A percentile compares a stretch with the other conserved stretches of the same genome.
Evolutionary conservation across 2,888 invertebrate species (phyloP).

Genomic region (Hirtodrosophila duncani): DNA sequence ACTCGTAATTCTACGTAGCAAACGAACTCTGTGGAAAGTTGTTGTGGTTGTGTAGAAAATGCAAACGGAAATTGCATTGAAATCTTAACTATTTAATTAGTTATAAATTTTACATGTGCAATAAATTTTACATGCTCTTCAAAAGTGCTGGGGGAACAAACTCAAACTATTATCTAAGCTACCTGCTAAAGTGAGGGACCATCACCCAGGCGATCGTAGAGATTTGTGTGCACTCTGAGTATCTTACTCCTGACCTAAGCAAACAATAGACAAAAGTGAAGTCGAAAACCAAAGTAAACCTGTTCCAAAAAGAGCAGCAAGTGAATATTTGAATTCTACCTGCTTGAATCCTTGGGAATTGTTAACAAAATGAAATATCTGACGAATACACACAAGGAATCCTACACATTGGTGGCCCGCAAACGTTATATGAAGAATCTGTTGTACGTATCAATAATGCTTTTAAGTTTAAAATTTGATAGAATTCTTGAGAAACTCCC

Average conservation of each 20-base stretch:
- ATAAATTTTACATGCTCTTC: slow-evolving; percentile 18
- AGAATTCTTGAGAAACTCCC: not conserved
- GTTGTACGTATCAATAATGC: slow-evolving; percentile 72
- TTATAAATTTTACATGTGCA: not conserved
- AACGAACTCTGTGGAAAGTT: too few relatives aligned
- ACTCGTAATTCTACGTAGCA: too few relatives aligned
- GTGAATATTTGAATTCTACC: slow-evolving; percentile 16
- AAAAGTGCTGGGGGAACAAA: slow-evolving; percentile 23
- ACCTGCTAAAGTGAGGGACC: slow-evolving; percentile 35
- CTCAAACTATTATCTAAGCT: too few relatives aligned
- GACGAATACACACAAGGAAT: slow-evolving; percentile 75
- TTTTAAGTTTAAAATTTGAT: not conserved
- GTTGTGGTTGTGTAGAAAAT: too few relatives aligned
- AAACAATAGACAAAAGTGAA: slow-evolving; percentile 40
- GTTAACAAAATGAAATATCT: slow-evolving; percentile 76
- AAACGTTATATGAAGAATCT: slow-evolving; percentile 78
- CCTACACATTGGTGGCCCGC: slow-evolving; percentile 78
- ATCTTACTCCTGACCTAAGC: slow-evolving; percentile 44
- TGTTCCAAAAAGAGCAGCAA: slow-evolving; percentile 23
- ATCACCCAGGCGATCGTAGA: too few relatives aligned
- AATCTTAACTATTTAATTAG: not conserved
- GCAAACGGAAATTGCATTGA: slow-evolving; percentile 11
- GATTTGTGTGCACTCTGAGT: slow-evolving; percentile 10
- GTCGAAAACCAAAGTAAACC: slow-evolving; percentile 31
- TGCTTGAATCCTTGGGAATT: slow-evolving; percentile 10